Evolutionary conservation across 2,888 invertebrate genomes (phyloP).

Genomic region (Lasioglossum morio): DNA sequence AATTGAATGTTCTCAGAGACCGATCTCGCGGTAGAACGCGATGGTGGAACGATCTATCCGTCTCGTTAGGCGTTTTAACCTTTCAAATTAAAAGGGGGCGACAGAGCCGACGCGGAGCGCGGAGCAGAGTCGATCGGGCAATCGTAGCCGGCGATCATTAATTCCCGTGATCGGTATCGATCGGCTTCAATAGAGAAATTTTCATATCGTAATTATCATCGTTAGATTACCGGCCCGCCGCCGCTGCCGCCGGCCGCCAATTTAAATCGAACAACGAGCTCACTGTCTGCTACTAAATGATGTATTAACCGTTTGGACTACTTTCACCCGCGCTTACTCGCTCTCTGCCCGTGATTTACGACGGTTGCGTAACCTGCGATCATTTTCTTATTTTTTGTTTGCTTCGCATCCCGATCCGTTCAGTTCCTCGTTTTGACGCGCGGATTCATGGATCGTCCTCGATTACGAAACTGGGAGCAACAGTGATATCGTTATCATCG

Average conservation of each 20-base stretch:
- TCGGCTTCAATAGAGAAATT: constrained; percentile 52
- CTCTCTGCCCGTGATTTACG: constrained; percentile 44
- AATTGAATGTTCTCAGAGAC: constrained; percentile 1
- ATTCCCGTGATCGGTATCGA: constrained; percentile 39
- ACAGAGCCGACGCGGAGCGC: constrained; percentile 16
- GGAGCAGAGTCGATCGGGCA: background rate
- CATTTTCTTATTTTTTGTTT: background rate
- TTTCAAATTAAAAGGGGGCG: constrained; percentile 42
- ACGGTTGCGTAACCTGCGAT: constrained; percentile 30
- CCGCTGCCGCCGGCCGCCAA: constrained; percentile 14
- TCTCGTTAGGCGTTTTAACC: constrained; percentile 38
- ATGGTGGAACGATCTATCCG: constrained; percentile 18
- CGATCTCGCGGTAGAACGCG: background rate
- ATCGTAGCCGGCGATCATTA: constrained; percentile 41
- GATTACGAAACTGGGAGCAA: background rate
- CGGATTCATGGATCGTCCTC: background rate
- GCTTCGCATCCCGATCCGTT: background rate
- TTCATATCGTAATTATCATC: constrained; percentile 62
- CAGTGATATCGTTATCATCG: no score
- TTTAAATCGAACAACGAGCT: constrained; percentile 53
- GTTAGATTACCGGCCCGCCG: constrained; percentile 27
- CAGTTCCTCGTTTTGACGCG: background rate
- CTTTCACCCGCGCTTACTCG: constrained; percentile 43
- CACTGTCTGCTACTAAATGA: constrained; percentile 47
- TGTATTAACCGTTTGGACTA: constrained; percentile 52